Percentiles rank a stretch among this genome's conserved stretches.
Evolutionary conservation across 2,888 invertebrate genomes (phyloP).

Genomic region (Caenorhabditis zanzibari): DNA sequence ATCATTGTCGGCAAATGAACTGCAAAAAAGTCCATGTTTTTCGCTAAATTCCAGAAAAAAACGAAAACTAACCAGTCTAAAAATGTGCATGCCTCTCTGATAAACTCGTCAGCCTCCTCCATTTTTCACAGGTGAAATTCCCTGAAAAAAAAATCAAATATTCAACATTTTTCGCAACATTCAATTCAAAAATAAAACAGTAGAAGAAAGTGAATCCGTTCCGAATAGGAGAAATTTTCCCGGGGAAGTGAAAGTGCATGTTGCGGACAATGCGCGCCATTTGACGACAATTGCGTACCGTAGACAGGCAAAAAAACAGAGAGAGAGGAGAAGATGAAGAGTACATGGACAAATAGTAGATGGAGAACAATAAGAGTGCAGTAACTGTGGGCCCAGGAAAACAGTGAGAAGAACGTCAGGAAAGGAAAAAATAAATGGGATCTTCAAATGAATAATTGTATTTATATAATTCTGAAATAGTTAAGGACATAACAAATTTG

Average conservation of each 20-base stretch:
- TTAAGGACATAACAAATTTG: no score
- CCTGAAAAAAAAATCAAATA: slow-evolving; percentile 37
- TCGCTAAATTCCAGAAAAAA: neutral
- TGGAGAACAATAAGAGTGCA: no score
- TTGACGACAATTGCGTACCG: slow-evolving; percentile 49
- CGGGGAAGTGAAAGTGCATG: slow-evolving; percentile 32
- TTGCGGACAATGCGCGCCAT: slow-evolving; percentile 28
- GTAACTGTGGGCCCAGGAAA: no score
- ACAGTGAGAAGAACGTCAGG: no score
- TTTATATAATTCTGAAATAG: no score
- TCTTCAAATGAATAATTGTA: no score
- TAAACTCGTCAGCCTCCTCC: slow-evolving; percentile 62
- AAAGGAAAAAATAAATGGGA: no score
- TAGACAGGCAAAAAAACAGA: neutral
- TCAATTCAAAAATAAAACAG: neutral
- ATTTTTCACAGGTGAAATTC: slow-evolving; percentile 59
- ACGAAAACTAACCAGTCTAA: slow-evolving; percentile 53
- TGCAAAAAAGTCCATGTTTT: slow-evolving; percentile 23
- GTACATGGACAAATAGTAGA: neutral
- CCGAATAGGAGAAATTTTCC: slow-evolving; percentile 1
- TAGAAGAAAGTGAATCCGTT: neutral
- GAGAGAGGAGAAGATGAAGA: neutral
- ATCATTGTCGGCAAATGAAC: slow-evolving; percentile 56
- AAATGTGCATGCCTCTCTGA: slow-evolving; percentile 50
- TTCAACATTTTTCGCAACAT: neutral